phyloP scores from a whole-genome alignment of 2,113 vertebrate species.

The Neoarius graeffei region DNA sequence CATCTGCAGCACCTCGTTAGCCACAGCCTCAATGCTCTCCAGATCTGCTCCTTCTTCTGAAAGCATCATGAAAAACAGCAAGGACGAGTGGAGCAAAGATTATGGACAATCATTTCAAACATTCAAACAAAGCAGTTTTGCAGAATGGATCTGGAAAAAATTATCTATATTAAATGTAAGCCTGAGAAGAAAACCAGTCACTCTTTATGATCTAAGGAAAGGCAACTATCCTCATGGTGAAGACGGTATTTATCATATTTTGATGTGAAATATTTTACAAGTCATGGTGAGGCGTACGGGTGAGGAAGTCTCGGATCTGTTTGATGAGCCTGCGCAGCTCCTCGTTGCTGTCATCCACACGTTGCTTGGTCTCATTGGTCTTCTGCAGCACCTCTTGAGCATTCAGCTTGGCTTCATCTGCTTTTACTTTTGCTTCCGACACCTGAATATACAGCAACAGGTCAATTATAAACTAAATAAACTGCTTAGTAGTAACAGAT shows the following conservation, averaged over 20 bases:
- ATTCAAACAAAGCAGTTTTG: neutral
- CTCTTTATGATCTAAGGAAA: neutral
- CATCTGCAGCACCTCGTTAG: slow-evolving; percentile 92
- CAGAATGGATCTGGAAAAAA: neutral
- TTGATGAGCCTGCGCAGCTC: slow-evolving; percentile 89
- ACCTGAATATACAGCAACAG: slow-evolving; percentile 72
- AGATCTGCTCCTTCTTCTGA: slow-evolving; percentile 91
- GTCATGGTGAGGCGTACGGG: slow-evolving; percentile 76
- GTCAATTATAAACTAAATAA: neutral
- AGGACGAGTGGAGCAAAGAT: neutral
- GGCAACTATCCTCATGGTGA: neutral
- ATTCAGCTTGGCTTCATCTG: slow-evolving; percentile 87
- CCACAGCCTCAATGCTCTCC: slow-evolving; percentile 92
- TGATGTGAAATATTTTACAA: neutral
- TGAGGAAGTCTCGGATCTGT: slow-evolving; percentile 92
- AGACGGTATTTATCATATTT: neutral
- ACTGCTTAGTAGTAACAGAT: neutral
- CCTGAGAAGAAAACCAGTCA: neutral
- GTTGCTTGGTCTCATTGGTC: slow-evolving; percentile 87
- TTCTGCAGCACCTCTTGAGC: slow-evolving; percentile 86
- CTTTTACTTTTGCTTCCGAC: slow-evolving; percentile 86
- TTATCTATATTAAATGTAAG: neutral
- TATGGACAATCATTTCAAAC: neutral
- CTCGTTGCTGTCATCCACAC: slow-evolving; percentile 86
- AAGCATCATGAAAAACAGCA: slow-evolving; percentile 18